Evolutionary conservation across 2,888 invertebrate genomes (phyloP), one percentile per base, ranked within the genome.

Genomic region (Monochamus alternatus): DNA sequence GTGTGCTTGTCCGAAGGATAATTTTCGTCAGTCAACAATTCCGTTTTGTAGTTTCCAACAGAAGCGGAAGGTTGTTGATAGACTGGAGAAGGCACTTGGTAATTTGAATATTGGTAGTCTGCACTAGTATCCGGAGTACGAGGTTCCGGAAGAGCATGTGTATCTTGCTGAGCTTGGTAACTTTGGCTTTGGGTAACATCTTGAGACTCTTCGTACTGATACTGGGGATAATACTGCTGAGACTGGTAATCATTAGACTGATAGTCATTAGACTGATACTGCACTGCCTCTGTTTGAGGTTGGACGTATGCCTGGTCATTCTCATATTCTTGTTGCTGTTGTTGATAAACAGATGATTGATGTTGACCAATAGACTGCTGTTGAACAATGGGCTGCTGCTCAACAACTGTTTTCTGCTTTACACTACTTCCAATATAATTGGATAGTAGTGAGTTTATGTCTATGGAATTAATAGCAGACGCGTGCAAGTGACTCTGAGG

Each of bases 1-100:
- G 92, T 92, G 77, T 92, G 92, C 64, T 90, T 90, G 77, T 90
- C 89, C 79, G 90, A 91, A 0, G 92, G 92, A 83, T 92, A 92
- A 81, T 92, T 92, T 85, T 92, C 92, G 30, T 90, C 88, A 2
- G 91, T 89, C 1, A 89, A 84, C 32, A 91, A 82, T 12, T 79
- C 79, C 63, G 74, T 72, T 8, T 66, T 86, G 86, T 58, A 88
- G 84, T 67, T 82, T 85, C 38, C 85, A 83, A 2, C 88, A 73
- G 47, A 60, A 30, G 30, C 69, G 7, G 72, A 44, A 12, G 70
- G 82, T 43, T 86, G 85, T n/a, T 76, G 74, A 51, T 74, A 10
- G n/a, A 32, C 8, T 44, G 67, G 64, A 30, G 77, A 74, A 9
- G 81, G 66, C 47, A 67, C 71, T 3, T 62, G 68, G 58, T 78